Conservation (phyloP, 2,113 vertebrate genomes). For the Lathamus discolor region DNA sequence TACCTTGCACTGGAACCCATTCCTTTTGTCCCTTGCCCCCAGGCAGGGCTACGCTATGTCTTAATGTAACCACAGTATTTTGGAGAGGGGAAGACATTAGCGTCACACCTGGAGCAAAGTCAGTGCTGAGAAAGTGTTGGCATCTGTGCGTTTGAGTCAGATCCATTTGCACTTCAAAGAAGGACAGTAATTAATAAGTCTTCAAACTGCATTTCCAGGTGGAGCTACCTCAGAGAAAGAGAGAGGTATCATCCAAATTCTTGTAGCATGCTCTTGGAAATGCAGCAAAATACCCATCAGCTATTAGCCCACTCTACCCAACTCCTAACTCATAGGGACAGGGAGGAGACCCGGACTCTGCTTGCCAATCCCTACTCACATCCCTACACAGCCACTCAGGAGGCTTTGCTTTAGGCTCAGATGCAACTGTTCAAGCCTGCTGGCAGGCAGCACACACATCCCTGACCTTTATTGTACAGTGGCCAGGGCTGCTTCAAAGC, state of each 20-base stretch:
- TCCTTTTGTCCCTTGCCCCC: background rate
- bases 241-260: background rate
- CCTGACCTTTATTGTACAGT: background rate
- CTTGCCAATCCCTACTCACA: background rate
- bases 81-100: background rate
- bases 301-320: background rate
- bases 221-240: background rate
- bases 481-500: background rate
- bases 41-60: background rate
- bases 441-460: accelerated
- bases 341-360: background rate
- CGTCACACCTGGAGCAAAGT: background rate
- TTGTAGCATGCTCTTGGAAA: background rate
- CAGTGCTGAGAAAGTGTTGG: background rate
- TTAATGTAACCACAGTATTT: background rate
- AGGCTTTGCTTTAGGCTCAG: background rate
- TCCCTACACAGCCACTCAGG: accelerated
- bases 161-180: background rate
- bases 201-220: background rate
- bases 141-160: background rate
- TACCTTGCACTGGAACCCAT: background rate
- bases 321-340: background rate
- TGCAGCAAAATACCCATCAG: background rate
- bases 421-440: background rate
- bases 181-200: background rate